These are phyloP conservation scores for Kryptolebias ocellatus DNA, from an alignment of 2,797 vertebrate genomes.

Conservation along the genomic window DNA sequence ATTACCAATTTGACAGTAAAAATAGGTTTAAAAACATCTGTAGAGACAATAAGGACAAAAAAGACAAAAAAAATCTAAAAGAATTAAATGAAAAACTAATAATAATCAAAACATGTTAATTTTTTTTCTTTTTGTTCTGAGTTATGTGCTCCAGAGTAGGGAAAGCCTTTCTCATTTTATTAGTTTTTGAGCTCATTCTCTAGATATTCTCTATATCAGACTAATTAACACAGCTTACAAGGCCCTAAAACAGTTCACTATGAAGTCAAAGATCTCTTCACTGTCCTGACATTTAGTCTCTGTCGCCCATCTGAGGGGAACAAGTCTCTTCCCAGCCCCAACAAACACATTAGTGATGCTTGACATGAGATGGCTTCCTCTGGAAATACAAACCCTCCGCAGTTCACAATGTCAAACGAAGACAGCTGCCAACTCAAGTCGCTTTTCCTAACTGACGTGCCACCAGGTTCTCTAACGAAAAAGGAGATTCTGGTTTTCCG, in stretches of 20 bases:
- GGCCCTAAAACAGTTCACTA: not conserved
- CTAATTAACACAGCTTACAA: not conserved
- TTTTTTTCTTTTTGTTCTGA: too few relatives aligned
- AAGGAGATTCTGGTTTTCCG: conserved; percentile 25
- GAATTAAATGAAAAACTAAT: too few relatives aligned
- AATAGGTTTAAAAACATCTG: too few relatives aligned
- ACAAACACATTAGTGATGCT: conserved; percentile 30
- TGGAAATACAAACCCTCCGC: conserved; percentile 50
- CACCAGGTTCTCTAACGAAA: conserved; percentile 53
- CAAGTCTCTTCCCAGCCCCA: conserved; percentile 20
- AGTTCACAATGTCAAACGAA: conserved; percentile 58
- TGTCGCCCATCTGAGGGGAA: conserved; percentile 39
- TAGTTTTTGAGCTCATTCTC: too few relatives aligned
- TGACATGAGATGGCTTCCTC: conserved; percentile 68
- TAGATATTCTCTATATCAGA: not conserved
- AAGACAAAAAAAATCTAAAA: too few relatives aligned
- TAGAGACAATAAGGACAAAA: too few relatives aligned
- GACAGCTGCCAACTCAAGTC: conserved; percentile 62
- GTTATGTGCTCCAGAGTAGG: too few relatives aligned
- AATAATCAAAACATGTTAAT: too few relatives aligned
- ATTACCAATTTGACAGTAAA: too few relatives aligned
- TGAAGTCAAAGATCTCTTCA: conserved; percentile 1
- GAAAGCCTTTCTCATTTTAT: too few relatives aligned
- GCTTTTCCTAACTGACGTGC: conserved; percentile 44
- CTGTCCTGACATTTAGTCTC: not conserved